Evolutionary conservation across 2,888 invertebrate species (phyloP), one percentile per base, ranked within the genome.

Genomic region (Graphium colonna): DNA sequence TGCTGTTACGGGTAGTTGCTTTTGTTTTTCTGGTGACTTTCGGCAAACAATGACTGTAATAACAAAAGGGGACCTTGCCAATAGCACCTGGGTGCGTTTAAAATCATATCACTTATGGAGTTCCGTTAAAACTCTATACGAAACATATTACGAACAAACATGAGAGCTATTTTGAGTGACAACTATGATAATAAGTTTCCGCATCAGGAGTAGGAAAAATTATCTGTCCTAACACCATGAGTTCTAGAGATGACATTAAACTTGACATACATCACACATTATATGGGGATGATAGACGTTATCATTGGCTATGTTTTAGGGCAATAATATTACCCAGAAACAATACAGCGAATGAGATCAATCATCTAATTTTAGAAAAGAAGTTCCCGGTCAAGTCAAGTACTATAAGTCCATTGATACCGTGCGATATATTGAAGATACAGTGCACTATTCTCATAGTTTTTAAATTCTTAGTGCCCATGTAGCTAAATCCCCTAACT

Each of bases 381-480:
- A 61, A 61, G 57, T 56, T 10, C 55, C 53, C 7, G 58, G 63
- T 42, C 16, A 61, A 21, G 7, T 54, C 4, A 53, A 57, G 38
- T 21, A 1, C 7, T 61, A 62, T 21, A 61, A 64, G 59, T 67
- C 62, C 0, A 61, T 70, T 3, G 63, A 67, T 50, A 67, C 58
- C n/a, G 61, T 63, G 0, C 50, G 49, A n/a, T 44, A 61, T n/a
- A 64, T 40, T 58, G 64, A 62, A 51, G 62, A 63, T 43, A 51
- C 61, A 56, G 62, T 64, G 1, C 59, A 64, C 43, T 63, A 63
- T n/a, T 62, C 64, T 36, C 58, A 63, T 60, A 66, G 63, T 66
- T 65, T 60, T n/a, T n/a, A n/a, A n/a, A n/a, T n/a, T n/a, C n/a
- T n/a, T n/a, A 51, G 3, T 62, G 60, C 40, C 63, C 62, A 16